Base-by-base conservation (phyloP, 1,140 invertebrate species). In the Drosophila parabipectinata region DNA sequence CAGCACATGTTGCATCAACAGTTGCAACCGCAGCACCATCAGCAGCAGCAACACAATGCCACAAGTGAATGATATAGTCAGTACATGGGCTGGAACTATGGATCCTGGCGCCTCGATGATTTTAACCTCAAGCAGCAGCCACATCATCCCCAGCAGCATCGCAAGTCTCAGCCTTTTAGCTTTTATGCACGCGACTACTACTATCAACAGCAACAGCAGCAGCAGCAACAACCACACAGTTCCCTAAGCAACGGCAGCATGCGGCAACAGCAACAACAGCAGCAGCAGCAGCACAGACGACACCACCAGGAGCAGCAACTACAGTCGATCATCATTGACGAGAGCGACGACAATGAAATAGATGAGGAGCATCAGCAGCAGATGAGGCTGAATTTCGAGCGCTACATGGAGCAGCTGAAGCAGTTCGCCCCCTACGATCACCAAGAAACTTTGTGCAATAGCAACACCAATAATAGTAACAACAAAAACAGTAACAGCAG, bases 51-150 rank as follows among this genome's bases (percentile, higher is more conserved):
- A 34, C 83, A 90, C 24, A 92, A 92, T 72, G 68, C 88, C 54
- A 90, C 90, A 76, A 84, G 78, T 63, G 91, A 92, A 92, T 92
- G 91, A 92, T 92, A 92, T 61, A 85, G 76, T 73, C 88, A 90
- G 77, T 90, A 78, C 67, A 52, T 90, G 72, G 72, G 77, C 78
- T 91, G 90, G 89, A 90, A 91, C 60, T 88, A 79, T 72, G 72
- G 63, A 59, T 60, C 72, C 60, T 91, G 90, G 90, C 88, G 81
- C 52, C 53, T 67, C 41, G 81, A 91, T 44, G 84, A 91, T 32
- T 64, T 45, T 48, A 56, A 78, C 81, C 61, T 60, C 32, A 83
- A 84, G 62, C 82, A 77, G 57, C 67, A 69, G 28, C 69, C 51
- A 50, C 71, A 59, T 21, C 32, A 8, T 32, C 32, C 32, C 32